Evolutionary conservation across 2,797 vertebrate species (phyloP), one percentile per base, ranked within the genome.

Genomic region (Falco columbarius): DNA sequence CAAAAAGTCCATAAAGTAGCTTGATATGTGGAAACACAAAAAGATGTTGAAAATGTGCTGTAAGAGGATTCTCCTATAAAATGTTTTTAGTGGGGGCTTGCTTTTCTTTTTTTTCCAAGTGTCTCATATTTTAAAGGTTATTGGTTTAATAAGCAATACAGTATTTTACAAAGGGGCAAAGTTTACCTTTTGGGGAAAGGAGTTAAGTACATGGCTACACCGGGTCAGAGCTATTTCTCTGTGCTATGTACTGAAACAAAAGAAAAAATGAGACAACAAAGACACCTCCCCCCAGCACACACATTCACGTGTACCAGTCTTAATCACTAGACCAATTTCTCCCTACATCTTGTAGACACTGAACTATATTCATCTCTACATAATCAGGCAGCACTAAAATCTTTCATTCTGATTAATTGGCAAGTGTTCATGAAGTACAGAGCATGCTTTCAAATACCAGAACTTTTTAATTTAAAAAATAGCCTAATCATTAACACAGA

Each of bases 1-100:
- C 98, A 98, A 98, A 97, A 98, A 98, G 98, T 99, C 99, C 98
- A 99, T 99, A 99, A 99, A 99, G 98, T 98, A 98, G 95, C 98
- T 96, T 97, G 97, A 98, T 98, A 97, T 98, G 98, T 98, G 98
- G 98, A 97, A 98, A 98, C 93, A 98, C 98, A 98, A 98, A 96
- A 98, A 98, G 98, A 98, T 97, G 97, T 76, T 97, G 94, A 93
- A 98, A 97, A 97, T 95, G 96, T 93, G 97, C 93, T 96, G 75
- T 59, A 90, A 96, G 95, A 96, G 80, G 96, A 96, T 94, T 97
- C 90, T 92, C 93, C 94, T 94, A 96, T 97, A 97, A 98, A 98
- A 93, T 91, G 93, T 95, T 97, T 95, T 95, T 68, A 97, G 94
- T 96, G 79, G 67, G 85, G 86, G 68, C 77, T 83, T 58, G 68